Evolutionary conservation across 64 coral and sea anemone species (phyloP), one percentile per base, ranked within the genome.

Genomic region (Actinia tenebrosa): DNA sequence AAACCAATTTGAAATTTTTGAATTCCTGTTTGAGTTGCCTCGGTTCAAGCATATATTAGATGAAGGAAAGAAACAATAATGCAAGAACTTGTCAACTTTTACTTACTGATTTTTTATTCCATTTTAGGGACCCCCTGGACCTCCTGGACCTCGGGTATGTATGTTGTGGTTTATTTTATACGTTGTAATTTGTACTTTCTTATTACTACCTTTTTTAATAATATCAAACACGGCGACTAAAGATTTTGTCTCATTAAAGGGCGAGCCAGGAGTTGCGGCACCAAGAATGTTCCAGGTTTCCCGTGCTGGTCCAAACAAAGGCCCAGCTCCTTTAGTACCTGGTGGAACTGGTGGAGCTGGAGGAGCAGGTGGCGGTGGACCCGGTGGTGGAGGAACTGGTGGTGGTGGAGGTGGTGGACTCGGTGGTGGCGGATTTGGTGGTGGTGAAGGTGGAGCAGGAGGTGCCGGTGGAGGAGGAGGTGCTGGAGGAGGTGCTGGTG

Each of bases 81-180:
- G 30, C 30, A 37, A 37, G 1, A 37, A 37, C 30, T 37, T 37
- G 30, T 37, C 30, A 37, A 37, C 30, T 37, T 37, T 37, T 37
- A 37, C 47, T 50, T 4, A 50, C 47, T 87, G 16, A 22, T 25
- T 88, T 16, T 37, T 89, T 54, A 2, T 83, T 69, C 63, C 17
- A 59, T 68, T 83, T n/a, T 59, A 91, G 89, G 89, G 89, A 87
- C 84, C 84, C 16, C 89, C 89, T 3, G 89, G 89, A 83, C 89
- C 84, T 30, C 89, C 89, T 20, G 89, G 89, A 55, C 43, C 56
- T 25, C 84, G 84, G 10, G 89, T 91, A 71, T 68, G 89, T 87
- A 18, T 9, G 56, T 58, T 37, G 30, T 37, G 30, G 30, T 37
- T 37, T 37, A 37, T 37, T 37, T n/a, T n/a, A n/a, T n/a, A n/a